A percentile compares a stretch with the other conserved stretches of the same genome.
These are phyloP conservation scores for Galleria mellonella DNA, from an alignment of 1,140 invertebrate species.

Conservation along the genomic window DNA sequence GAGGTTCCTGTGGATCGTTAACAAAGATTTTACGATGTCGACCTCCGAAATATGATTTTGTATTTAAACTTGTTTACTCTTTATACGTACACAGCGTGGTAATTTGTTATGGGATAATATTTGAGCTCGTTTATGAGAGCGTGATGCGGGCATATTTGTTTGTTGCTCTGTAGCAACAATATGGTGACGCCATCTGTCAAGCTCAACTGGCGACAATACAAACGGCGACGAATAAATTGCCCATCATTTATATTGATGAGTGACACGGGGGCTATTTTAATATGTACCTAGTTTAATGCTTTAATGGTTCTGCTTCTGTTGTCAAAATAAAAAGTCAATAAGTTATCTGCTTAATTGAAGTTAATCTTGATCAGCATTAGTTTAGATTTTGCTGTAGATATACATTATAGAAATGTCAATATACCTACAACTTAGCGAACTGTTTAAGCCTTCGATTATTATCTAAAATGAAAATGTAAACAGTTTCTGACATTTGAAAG, in stretches of 20 bases:
- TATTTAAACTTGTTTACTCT: constrained; percentile 37
- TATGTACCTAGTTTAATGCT: background rate
- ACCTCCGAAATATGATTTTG: background rate
- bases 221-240: constrained; percentile 55
- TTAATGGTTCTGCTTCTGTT: too few species aligned
- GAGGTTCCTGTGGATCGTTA: background rate
- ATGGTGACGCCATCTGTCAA: constrained; percentile 52
- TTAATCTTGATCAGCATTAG: too few species aligned
- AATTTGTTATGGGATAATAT: constrained; percentile 62
- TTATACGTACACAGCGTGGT: constrained; percentile 18
- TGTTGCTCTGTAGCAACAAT: constrained; percentile 45
- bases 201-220: constrained; percentile 58
- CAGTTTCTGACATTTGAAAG: too few species aligned
- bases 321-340: too few species aligned
- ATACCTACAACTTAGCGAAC: too few species aligned
- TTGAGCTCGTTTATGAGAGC: constrained; percentile 59
- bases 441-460: too few species aligned
- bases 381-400: too few species aligned
- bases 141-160: constrained; percentile 57
- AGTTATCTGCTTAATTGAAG: too few species aligned
- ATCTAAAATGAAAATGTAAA: too few species aligned
- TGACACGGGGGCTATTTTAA: constrained; percentile 33
- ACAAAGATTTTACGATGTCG: constrained; percentile 1
- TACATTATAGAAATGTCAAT: too few species aligned
- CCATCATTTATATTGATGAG: constrained; percentile 58